These are phyloP conservation scores for Drosophila bipectinata DNA, from an alignment of 1,140 invertebrate genomes.

Conservation along the genomic window DNA sequence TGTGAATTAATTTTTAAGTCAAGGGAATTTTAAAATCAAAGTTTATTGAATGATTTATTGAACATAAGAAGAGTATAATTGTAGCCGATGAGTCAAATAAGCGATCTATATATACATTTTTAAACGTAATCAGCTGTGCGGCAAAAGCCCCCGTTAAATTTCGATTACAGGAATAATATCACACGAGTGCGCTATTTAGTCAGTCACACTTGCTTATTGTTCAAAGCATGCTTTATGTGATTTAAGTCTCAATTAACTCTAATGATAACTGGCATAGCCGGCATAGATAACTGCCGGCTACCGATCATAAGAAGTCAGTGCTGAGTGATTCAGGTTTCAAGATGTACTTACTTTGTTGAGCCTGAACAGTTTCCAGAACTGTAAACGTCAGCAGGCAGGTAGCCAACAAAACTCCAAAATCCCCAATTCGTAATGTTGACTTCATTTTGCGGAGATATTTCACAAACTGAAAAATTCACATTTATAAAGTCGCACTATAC, in stretches of 20 bases:
- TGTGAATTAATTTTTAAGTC: not conserved
- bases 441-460: constrained; percentile 27
- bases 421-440: not conserved
- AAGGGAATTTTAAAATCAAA: not conserved
- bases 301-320: constrained; percentile 29
- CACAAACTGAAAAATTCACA: not conserved
- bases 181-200: constrained; percentile 24
- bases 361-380: constrained; percentile 32
- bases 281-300: constrained; percentile 17
- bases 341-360: constrained; percentile 66
- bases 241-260: constrained; percentile 3
- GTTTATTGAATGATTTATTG: not conserved
- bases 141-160: constrained; percentile 13
- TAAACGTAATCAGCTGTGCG: constrained; percentile 23
- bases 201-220: constrained; percentile 10
- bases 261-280: too few relatives aligned
- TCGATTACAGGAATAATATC: constrained; percentile 8
- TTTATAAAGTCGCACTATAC: not conserved
- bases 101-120: constrained; percentile 3
- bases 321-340: constrained; percentile 38
- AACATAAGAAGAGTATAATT: constrained; percentile 16
- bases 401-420: constrained; percentile 38
- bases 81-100: not conserved
- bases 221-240: constrained; percentile 5
- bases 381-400: constrained; percentile 24